A percentile compares a stretch with the other conserved stretches of the same genome.
These are phyloP conservation scores for Enteromius afrohamiltoni DNA, from an alignment of 2,797 vertebrate species.

Conservation along the genomic window DNA sequence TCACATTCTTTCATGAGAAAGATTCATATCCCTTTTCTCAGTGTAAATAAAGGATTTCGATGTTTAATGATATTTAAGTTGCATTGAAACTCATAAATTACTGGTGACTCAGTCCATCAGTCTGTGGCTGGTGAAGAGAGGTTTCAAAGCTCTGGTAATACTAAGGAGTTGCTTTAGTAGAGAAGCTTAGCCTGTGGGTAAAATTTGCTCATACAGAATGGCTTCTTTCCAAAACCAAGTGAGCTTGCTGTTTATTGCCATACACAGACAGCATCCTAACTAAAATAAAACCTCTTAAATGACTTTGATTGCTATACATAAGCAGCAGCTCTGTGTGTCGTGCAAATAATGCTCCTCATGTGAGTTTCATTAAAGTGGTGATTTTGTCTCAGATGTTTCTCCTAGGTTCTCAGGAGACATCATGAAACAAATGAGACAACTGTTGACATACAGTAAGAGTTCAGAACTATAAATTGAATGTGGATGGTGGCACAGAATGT, in stretches of 20 bases:
- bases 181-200: neutral
- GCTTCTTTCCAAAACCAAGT: neutral
- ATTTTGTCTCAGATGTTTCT: slow-evolving; percentile 16
- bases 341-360: slow-evolving; percentile 11
- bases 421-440: neutral
- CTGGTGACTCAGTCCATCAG: neutral
- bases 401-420: neutral
- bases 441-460: slow-evolving; percentile 15
- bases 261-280: slow-evolving; percentile 8
- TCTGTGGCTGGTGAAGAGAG: slow-evolving; percentile 10
- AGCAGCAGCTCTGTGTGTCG: neutral
- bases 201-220: neutral
- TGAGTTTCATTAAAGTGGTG: slow-evolving; percentile 8
- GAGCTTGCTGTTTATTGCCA: neutral
- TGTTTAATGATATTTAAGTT: neutral
- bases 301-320: neutral
- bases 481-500: neutral
- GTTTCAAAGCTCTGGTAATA: neutral
- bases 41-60: neutral
- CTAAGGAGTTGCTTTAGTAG: neutral
- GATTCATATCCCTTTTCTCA: neutral
- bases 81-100: neutral
- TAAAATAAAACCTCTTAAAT: neutral
- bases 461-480: slow-evolving; percentile 3
- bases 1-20: neutral